These are phyloP conservation scores for Thymelicus lineola DNA, from an alignment of 2,888 invertebrate species.

Conservation along the genomic window DNA sequence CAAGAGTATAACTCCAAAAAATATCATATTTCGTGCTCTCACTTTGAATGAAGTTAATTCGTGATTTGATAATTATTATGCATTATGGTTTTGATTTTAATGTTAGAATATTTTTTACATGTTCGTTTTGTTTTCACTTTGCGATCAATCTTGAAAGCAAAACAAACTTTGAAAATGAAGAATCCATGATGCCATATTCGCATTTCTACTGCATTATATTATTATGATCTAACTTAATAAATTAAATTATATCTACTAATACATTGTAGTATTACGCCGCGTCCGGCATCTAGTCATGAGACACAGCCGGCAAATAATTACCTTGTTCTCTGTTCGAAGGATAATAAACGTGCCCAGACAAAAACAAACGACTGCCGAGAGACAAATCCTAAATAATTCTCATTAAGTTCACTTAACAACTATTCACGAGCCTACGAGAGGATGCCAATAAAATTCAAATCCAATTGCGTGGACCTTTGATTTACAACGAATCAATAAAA, in stretches of 20 bases:
- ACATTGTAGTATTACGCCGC: constrained; percentile 40
- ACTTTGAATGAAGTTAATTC: neutral
- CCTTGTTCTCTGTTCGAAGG: constrained; percentile 16
- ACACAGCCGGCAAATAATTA: constrained; percentile 34
- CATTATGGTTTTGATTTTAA: no score
- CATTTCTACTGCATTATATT: constrained; percentile 12
- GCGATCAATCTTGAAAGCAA: no score
- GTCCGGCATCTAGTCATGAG: constrained; percentile 12
- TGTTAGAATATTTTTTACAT: no score
- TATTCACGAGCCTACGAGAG: constrained; percentile 68
- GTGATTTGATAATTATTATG: neutral
- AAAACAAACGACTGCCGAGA: constrained; percentile 43
- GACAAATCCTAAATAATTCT: constrained; percentile 54
- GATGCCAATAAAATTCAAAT: constrained; percentile 80
- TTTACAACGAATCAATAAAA: constrained; percentile 84
- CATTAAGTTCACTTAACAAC: constrained; percentile 71
- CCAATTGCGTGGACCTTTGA: constrained; percentile 79
- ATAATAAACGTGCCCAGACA: constrained; percentile 37
- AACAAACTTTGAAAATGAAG: neutral
- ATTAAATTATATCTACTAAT: constrained; percentile 32
- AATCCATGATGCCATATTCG: neutral
- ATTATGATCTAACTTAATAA: constrained; percentile 20
- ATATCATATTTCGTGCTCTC: neutral
- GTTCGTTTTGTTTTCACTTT: no score
- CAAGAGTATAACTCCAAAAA: neutral